Base-by-base conservation (phyloP, 2,797 vertebrate species). In the Cyprinodon diabolis region DNA sequence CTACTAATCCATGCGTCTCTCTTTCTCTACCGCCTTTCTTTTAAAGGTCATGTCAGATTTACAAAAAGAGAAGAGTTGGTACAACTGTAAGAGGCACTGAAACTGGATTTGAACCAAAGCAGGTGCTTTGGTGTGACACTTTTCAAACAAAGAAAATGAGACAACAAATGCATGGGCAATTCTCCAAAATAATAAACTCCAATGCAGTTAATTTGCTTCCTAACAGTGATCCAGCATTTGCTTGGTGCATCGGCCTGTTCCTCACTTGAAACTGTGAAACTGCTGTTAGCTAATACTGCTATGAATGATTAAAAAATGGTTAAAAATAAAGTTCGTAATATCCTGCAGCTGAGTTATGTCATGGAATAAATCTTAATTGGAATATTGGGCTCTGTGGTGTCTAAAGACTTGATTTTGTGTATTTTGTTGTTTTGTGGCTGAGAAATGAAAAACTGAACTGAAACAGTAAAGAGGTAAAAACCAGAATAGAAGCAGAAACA, bases 51-150 rank as follows among this genome's bases (percentile, higher is more conserved):
- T 2, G 35, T 71, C 72, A 58, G 47, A 60, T 35, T 62, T 52
- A 43, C 56, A 0, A 70, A 66, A 74, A 76, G 76, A 80, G 74
- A 79, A 43, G 62, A 40, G 54, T 66, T 21, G 62, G 54, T 52
- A 40, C 56, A 35, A 54, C 65, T 58, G 17, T 65, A 78, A 57
- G 71, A 77, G 54, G 71, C 73, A 81, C 71, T 78, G 78, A 86
- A 86, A 84, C 70, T 25, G 5, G 37, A 2, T 65, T 62, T 68
- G 55, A 11, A 67, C 62, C 35, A 4, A 14, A 48, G 25, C 57
- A 66, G 7, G 23, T 78, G 68, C 21, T 58, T 66, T 40, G 25
- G 56, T 40, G 14, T 30, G 25, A 37, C 23, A 14, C 47, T 60
- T 60, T 35, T 9, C 6, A n/a, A 19, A 15, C 5, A 45, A 56